A percentile compares a stretch with the other conserved stretches of the same genome.
Evolutionary conservation across 2,113 vertebrate species (phyloP).

Genomic region (Sinocyclocheilus grahami): DNA sequence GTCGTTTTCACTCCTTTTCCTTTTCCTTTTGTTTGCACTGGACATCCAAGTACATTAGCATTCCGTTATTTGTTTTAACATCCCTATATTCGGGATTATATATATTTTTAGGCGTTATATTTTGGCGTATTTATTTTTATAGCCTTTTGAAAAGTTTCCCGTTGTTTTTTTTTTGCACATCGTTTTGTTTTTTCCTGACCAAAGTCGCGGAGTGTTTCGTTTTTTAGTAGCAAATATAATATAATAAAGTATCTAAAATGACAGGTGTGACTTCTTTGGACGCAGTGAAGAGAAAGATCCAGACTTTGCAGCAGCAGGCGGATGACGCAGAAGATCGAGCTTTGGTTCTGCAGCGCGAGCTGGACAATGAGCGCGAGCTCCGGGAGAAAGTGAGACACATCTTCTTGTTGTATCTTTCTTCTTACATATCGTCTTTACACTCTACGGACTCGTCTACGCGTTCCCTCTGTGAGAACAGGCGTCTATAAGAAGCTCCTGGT

Average conservation of each 20-base stretch:
- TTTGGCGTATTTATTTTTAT: conserved; percentile 38
- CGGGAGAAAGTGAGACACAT: conserved; percentile 91
- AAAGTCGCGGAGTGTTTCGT: conserved; percentile 43
- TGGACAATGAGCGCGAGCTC: conserved; percentile 91
- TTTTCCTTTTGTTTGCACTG: conserved; percentile 63
- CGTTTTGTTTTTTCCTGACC: conserved; percentile 28
- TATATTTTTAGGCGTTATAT: conserved; percentile 10
- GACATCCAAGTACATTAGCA: conserved; percentile 27
- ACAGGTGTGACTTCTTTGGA: conserved; percentile 91
- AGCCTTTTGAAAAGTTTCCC: conserved; percentile 38
- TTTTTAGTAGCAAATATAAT: conserved; percentile 14
- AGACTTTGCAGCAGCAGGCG: conserved; percentile 95
- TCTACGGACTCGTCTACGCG: not conserved
- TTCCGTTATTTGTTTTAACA: not conserved
- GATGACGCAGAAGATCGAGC: conserved; percentile 94
- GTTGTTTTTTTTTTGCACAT: conserved; percentile 46
- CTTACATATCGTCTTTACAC: not conserved
- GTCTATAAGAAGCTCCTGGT: not conserved
- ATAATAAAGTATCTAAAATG: conserved; percentile 69
- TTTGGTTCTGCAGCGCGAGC: conserved; percentile 86
- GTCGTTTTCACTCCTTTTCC: conserved; percentile 48
- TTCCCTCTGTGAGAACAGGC: not conserved
- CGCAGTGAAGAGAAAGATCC: conserved; percentile 96
- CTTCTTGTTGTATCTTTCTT: conserved; percentile 3
- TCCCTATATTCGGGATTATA: not conserved